Conservation (phyloP, 2,797 vertebrate genomes). For the Gambusia yucatana region DNA sequence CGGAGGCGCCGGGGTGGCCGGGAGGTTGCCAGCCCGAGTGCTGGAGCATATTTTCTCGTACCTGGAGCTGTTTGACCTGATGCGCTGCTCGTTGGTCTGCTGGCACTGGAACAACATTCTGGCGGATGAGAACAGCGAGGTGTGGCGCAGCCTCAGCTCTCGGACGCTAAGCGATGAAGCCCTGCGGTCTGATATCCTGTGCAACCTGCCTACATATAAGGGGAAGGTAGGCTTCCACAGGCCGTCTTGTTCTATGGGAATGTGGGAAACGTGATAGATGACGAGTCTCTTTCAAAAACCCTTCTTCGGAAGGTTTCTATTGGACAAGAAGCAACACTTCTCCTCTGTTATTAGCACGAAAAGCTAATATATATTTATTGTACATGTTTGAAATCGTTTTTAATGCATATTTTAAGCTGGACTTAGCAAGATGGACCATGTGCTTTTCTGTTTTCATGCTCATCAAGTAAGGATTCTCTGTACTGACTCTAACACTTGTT, state of each 20-base stretch:
- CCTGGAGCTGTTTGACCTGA: slow-evolving; percentile 89
- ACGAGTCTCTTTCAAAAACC: not conserved
- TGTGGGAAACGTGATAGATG: not conserved
- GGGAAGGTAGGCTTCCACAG: slow-evolving; percentile 81
- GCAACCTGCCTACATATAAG: slow-evolving; percentile 93
- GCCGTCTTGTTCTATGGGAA: not conserved
- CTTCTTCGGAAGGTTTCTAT: not conserved
- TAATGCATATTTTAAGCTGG: not conserved
- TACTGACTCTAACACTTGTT: not conserved
- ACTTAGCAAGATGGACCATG: not conserved
- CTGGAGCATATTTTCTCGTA: slow-evolving; percentile 95
- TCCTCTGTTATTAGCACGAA: not conserved
- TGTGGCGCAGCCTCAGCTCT: slow-evolving; percentile 93
- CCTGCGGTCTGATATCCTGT: slow-evolving; percentile 94
- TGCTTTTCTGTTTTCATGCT: not conserved
- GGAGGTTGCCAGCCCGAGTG: slow-evolving; percentile 89
- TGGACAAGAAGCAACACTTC: not conserved
- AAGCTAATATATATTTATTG: not conserved
- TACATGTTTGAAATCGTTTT: not conserved
- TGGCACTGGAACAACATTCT: slow-evolving; percentile 94
- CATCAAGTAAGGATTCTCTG: too few relatives aligned
- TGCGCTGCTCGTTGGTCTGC: slow-evolving; percentile 90
- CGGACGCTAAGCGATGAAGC: slow-evolving; percentile 91
- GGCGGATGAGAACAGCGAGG: slow-evolving; percentile 97
- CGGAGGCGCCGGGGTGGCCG: slow-evolving; percentile 77